Conservation (phyloP, 2,888 invertebrate genomes). For the Aphrophora alni region DNA sequence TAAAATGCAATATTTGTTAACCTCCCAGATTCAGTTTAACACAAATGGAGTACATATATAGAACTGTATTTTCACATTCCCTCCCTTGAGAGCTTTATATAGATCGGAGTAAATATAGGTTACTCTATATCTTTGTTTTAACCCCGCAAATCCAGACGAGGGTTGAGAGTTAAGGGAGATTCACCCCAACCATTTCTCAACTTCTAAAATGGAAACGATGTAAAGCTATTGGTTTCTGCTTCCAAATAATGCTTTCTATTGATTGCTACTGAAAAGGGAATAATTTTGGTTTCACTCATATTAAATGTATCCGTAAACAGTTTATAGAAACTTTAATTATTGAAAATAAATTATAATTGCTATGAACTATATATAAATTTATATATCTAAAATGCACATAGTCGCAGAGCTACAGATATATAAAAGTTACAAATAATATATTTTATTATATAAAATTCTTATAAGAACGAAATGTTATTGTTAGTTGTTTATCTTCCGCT, state of each 20-base stretch:
- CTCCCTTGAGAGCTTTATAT: not conserved
- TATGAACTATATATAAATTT: too few relatives aligned
- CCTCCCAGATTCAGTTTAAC: not conserved
- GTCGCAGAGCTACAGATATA: too few relatives aligned
- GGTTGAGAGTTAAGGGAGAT: not conserved
- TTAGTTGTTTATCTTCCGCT: too few relatives aligned
- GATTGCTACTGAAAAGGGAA: not conserved
- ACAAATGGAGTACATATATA: not conserved
- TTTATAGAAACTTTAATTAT: too few relatives aligned
- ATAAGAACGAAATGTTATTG: too few relatives aligned
- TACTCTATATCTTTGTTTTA: constrained; percentile 6
- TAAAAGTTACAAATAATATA: too few relatives aligned
- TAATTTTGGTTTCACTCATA: not conserved
- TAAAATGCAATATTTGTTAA: too few relatives aligned
- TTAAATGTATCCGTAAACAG: too few relatives aligned
- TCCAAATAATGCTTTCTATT: not conserved
- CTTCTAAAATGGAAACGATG: constrained; percentile 9
- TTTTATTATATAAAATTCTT: too few relatives aligned
- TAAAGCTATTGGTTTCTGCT: not conserved
- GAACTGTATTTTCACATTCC: not conserved
- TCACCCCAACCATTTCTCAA: not conserved
- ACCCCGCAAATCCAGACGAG: constrained; percentile 3
- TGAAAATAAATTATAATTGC: too few relatives aligned
- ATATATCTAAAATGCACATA: too few relatives aligned
- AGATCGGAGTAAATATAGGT: not conserved